These are phyloP conservation scores for Girardia tigrina DNA, from an alignment of 2,888 invertebrate genomes.

Conservation along the genomic window DNA sequence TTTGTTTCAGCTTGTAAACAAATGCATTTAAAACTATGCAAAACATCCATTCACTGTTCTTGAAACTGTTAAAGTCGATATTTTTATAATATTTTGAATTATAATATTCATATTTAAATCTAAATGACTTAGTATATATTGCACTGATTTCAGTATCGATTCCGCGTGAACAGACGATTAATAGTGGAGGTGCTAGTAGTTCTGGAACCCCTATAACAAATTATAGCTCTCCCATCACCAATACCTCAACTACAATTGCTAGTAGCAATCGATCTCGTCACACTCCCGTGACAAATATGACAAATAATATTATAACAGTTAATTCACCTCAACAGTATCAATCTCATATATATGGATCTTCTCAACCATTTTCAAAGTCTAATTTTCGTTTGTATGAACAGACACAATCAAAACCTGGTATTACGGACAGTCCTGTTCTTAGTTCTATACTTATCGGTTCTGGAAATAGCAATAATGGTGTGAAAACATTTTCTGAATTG, in stretches of 20 bases:
- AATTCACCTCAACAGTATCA: slow-evolving; percentile 14
- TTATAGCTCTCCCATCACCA: slow-evolving; percentile 10
- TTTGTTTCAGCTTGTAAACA: too few species aligned
- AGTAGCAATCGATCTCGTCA: slow-evolving; percentile 2
- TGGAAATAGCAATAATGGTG: neutral
- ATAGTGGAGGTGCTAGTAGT: neutral
- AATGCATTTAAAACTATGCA: too few species aligned
- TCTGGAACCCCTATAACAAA: slow-evolving; percentile 12
- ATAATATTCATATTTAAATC: too few species aligned
- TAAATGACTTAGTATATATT: too few species aligned
- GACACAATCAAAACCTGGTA: neutral
- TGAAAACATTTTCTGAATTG: neutral
- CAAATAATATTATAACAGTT: neutral
- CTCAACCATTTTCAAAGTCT: neutral
- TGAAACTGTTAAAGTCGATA: too few species aligned
- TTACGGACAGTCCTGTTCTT: neutral
- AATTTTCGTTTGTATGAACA: slow-evolving; percentile 1
- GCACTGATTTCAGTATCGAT: neutral
- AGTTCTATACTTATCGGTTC: neutral
- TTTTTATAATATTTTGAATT: too few species aligned
- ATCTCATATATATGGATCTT: slow-evolving; percentile 2
- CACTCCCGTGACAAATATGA: slow-evolving; percentile 10
- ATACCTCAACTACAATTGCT: neutral
- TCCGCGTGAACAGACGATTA: slow-evolving; percentile 5
- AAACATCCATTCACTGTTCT: too few species aligned